A percentile compares a stretch with the other conserved stretches of the same genome.
These are phyloP conservation scores for Clarias platycephalus DNA, from an alignment of 2,797 vertebrate species.

Conservation along the genomic window DNA sequence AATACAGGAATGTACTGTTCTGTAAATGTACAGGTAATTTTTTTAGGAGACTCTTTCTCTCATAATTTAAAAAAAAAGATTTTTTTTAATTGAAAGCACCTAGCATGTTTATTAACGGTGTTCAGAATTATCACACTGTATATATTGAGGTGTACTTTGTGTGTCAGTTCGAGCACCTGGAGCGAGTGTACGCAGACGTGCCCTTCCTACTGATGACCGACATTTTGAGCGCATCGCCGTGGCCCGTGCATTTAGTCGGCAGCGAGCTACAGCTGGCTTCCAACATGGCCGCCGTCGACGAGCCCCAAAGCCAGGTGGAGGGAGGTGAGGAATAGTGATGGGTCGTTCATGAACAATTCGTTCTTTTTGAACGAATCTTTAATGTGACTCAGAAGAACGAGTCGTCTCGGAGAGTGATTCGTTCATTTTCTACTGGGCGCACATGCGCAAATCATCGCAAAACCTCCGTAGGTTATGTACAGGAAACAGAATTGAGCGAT, in stretches of 20 bases:
- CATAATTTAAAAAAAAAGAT: not conserved
- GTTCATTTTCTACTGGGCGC: too few relatives aligned
- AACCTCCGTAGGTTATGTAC: too few relatives aligned
- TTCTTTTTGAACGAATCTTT: too few relatives aligned
- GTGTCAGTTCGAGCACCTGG: slow-evolving; percentile 69
- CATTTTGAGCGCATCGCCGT: slow-evolving; percentile 72
- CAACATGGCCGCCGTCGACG: slow-evolving; percentile 76
- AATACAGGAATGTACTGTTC: not conserved
- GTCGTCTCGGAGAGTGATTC: too few relatives aligned
- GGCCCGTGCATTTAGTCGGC: slow-evolving; percentile 76
- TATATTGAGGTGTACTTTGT: not conserved
- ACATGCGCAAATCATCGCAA: too few relatives aligned
- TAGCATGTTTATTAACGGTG: not conserved
- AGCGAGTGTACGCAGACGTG: slow-evolving; percentile 80
- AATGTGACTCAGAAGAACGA: too few relatives aligned
- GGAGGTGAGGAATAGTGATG: slow-evolving; percentile 70
- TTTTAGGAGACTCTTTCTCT: too few relatives aligned
- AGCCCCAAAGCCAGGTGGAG: slow-evolving; percentile 82
- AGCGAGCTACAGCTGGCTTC: slow-evolving; percentile 83
- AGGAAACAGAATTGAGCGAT: too few relatives aligned
- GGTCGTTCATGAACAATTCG: too few relatives aligned
- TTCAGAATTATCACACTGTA: not conserved
- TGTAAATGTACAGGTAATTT: not conserved
- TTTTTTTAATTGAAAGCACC: not conserved
- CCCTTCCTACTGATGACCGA: slow-evolving; percentile 83